Percentiles rank a stretch among this genome's conserved stretches.
These are phyloP conservation scores for Parnassius smintheus DNA, from an alignment of 2,888 invertebrate species.

Conservation along the genomic window DNA sequence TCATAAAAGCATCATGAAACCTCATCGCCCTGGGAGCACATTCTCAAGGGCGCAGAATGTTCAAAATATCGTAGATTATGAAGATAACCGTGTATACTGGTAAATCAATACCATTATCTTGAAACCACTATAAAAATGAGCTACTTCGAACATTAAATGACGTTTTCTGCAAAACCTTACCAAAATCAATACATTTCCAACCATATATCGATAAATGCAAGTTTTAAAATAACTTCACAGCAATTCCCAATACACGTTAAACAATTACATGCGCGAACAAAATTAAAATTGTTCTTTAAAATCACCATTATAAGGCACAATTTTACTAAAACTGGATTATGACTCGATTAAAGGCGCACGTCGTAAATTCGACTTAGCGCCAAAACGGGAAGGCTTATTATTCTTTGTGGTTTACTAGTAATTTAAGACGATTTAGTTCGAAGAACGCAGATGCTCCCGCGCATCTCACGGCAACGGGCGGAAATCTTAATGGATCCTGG, in stretches of 20 bases:
- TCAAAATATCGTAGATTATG: conserved; percentile 56
- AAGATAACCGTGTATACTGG: conserved; percentile 60
- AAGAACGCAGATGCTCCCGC: conserved; percentile 56
- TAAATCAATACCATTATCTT: conserved; percentile 79
- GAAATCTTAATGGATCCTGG: conserved; percentile 80
- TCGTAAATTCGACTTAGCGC: conserved; percentile 16
- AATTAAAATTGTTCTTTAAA: conserved; percentile 46
- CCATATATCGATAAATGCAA: conserved; percentile 28
- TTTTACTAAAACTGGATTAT: neutral
- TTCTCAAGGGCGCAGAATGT: conserved; percentile 26
- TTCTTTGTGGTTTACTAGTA: conserved; percentile 22
- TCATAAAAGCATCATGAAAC: conserved; percentile 14
- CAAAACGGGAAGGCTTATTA: conserved; percentile 33
- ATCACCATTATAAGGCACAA: conserved; percentile 33
- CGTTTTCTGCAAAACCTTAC: conserved; percentile 53
- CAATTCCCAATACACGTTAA: conserved; percentile 27
- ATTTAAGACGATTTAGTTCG: conserved; percentile 40
- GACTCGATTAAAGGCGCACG: neutral
- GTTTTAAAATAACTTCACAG: conserved; percentile 30
- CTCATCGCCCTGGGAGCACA: conserved; percentile 33
- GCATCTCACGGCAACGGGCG: conserved; percentile 69
- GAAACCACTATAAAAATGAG: conserved; percentile 77
- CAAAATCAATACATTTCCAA: conserved; percentile 31
- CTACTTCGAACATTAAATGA: conserved; percentile 54
- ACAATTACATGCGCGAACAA: conserved; percentile 39